A percentile compares a stretch with the other conserved stretches of the same genome.
Evolutionary conservation across 1,140 invertebrate species (phyloP).

Genomic region (Drosophila triauraria): DNA sequence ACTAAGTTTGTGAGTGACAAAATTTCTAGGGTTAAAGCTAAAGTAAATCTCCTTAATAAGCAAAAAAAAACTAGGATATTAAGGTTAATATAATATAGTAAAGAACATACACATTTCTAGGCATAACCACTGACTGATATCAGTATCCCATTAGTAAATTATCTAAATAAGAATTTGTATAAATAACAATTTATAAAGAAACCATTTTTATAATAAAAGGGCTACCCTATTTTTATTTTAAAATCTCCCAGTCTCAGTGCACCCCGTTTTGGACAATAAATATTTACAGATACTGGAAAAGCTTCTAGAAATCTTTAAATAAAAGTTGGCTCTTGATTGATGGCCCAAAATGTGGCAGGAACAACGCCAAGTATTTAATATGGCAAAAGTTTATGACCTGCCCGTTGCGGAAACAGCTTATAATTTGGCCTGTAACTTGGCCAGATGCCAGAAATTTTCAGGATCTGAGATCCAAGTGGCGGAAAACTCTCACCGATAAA

Average conservation of each 20-base stretch:
- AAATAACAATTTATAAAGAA: too few relatives aligned
- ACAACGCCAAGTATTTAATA: slow-evolving; percentile 29
- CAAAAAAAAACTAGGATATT: too few relatives aligned
- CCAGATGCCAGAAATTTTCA: slow-evolving; percentile 24
- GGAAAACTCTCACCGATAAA: slow-evolving; percentile 31
- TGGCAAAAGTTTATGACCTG: neutral
- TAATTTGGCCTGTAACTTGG: slow-evolving; percentile 25
- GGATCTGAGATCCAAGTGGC: neutral
- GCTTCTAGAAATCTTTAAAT: neutral
- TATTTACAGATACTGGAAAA: slow-evolving; percentile 1
- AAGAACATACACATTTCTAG: neutral
- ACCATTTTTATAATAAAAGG: too few relatives aligned
- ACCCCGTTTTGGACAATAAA: slow-evolving; percentile 3
- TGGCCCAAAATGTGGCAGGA: slow-evolving; percentile 11
- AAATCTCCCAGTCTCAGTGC: too few relatives aligned
- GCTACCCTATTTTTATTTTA: too few relatives aligned
- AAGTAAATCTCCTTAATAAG: neutral
- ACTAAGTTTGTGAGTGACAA: neutral
- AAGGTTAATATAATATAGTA: neutral
- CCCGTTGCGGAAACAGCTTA: neutral
- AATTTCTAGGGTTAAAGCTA: neutral
- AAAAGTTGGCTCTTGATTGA: slow-evolving; percentile 20
- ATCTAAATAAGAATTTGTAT: too few relatives aligned
- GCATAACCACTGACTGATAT: too few relatives aligned
- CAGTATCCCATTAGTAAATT: neutral